Evolutionary conservation across 2,113 vertebrate species (phyloP).

Genomic region (Seriola aureovittata): DNA sequence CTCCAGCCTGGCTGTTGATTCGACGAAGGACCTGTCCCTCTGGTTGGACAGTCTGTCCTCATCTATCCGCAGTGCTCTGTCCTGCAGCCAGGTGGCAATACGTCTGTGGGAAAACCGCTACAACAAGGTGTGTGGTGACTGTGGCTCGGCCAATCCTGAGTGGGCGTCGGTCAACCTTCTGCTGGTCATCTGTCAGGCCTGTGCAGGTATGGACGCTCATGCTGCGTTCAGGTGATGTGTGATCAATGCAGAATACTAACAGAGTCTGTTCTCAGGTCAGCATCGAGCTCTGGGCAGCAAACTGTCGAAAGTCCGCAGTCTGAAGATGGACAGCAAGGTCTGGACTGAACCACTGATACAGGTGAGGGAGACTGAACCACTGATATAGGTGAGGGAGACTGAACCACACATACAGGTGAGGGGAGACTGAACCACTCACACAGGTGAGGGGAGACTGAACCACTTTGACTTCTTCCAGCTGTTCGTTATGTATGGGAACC

Average conservation of each 20-base stretch:
- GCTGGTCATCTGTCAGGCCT: slow-evolving; percentile 84
- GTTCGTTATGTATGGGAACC: slow-evolving; percentile 82
- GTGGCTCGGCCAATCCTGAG: slow-evolving; percentile 79
- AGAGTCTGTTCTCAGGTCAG: slow-evolving; percentile 67
- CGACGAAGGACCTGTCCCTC: slow-evolving; percentile 68
- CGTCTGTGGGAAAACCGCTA: slow-evolving; percentile 81
- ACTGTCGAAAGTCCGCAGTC: slow-evolving; percentile 84
- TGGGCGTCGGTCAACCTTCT: slow-evolving; percentile 87
- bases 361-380: neutral
- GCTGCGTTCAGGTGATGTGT: too few species aligned
- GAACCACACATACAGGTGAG: neutral
- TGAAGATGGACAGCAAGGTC: slow-evolving; percentile 84
- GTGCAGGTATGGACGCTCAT: slow-evolving; percentile 74
- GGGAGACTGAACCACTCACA: slow-evolving; percentile 66
- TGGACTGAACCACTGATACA: slow-evolving; percentile 84
- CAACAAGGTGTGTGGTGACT: slow-evolving; percentile 85
- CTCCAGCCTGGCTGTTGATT: slow-evolving; percentile 75
- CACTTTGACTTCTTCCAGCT: slow-evolving; percentile 69
- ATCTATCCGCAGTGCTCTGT: slow-evolving; percentile 79
- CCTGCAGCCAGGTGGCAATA: slow-evolving; percentile 81
- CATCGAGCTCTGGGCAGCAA: slow-evolving; percentile 77
- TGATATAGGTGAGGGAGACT: neutral
- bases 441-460: slow-evolving; percentile 43
- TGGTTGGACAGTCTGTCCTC: slow-evolving; percentile 78
- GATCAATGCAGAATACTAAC: neutral